Base-by-base conservation (phyloP, 2,113 vertebrate genomes). In the Equus przewalskii region DNA sequence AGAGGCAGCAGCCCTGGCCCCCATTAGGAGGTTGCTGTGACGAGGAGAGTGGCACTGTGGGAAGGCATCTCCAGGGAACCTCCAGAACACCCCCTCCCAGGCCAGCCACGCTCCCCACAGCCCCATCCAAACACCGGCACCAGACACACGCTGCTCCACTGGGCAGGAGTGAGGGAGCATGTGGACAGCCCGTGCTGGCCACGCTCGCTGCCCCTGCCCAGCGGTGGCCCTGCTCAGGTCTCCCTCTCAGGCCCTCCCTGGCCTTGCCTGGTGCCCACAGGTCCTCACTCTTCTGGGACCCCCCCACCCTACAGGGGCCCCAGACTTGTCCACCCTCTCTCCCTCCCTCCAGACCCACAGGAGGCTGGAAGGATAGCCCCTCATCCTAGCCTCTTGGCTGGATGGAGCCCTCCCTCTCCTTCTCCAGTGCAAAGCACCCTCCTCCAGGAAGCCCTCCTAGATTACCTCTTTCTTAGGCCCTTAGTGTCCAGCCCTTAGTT, bases 21-120 rank as follows among this genome's bases (percentile, higher is more conserved):
- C n/a, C 5, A 2, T 19, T 2, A 13, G 28, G 51, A 51, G 85
- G 67, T 33, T 36, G 15, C 64, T 26, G 18, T 44, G 56, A 81
- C 13, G 30, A 44, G 41, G 70, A n/a, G 44, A 5, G 54, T 5
- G 30, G 24, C 9, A 6, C 1, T 7, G 1, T 0, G 0, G 13
- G n/a, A 72, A 21, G 2, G 54, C 13, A 8, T 12, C 72, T 78
- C n/a, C 69, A n/a, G 21, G 22, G 6, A 15, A 15, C 41, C 72
- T 54, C 56, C 3, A 18, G 3, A 19, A 60, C 51, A n/a, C 6
- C 33, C 62, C 49, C 75, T 41, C 7, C 0, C 2, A 10, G 4
- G 62, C 21, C 0, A 18, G 62, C 16, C 36, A 5, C 7, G 4
- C 7, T 11, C 18, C 16, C 36, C 65, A 30, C 62, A 44, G 14